These are phyloP conservation scores for Latheticus oryzae DNA, from an alignment of 2,888 invertebrate genomes.

Conservation along the genomic window DNA sequence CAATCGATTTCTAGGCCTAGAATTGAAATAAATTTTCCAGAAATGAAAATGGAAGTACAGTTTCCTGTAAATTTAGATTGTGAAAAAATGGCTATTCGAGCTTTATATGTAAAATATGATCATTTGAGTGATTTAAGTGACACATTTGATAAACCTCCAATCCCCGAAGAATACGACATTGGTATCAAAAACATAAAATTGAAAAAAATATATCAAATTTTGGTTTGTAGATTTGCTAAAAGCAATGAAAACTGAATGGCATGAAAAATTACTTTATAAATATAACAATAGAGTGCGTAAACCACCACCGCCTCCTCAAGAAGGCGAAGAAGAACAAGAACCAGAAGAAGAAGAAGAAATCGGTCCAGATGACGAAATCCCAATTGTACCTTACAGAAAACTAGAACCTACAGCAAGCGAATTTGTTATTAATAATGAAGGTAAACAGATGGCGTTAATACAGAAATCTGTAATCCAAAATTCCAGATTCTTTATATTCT, in stretches of 20 bases:
- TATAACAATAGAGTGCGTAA: slow-evolving; percentile 51
- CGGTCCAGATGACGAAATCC: slow-evolving; percentile 54
- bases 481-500: slow-evolving; percentile 66
- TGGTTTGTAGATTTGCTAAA: slow-evolving; percentile 53
- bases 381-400: slow-evolving; percentile 57
- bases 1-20: slow-evolving; percentile 59
- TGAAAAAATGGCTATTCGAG: slow-evolving; percentile 65
- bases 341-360: slow-evolving; percentile 40
- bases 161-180: slow-evolving; percentile 20
- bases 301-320: slow-evolving; percentile 32
- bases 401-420: slow-evolving; percentile 58
- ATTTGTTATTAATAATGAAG: slow-evolving; percentile 47
- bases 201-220: too few species aligned
- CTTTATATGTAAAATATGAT: slow-evolving; percentile 68
- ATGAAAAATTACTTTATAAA: slow-evolving; percentile 58
- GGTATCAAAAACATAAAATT: too few species aligned
- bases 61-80: slow-evolving; percentile 65
- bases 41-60: slow-evolving; percentile 64
- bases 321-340: slow-evolving; percentile 33
- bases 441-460: slow-evolving; percentile 30
- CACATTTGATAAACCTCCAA: slow-evolving; percentile 49
- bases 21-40: slow-evolving; percentile 65
- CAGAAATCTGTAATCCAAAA: slow-evolving; percentile 8
- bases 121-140: slow-evolving; percentile 68
- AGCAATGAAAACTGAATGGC: slow-evolving; percentile 56